Base-by-base conservation (phyloP, 2,888 invertebrate genomes). In the Prosopocoilus inquinatus region DNA sequence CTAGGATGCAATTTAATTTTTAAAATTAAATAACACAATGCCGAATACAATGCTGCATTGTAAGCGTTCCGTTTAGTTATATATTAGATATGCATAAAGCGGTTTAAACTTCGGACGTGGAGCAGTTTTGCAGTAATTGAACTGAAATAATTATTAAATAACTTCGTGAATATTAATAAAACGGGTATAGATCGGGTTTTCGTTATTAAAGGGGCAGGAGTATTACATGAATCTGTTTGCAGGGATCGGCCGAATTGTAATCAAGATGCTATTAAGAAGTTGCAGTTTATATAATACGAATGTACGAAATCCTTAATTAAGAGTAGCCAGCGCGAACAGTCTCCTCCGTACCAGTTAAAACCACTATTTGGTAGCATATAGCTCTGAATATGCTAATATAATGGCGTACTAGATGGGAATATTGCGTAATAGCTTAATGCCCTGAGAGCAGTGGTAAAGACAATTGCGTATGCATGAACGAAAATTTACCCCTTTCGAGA, bases 341-440 rank as follows among this genome's bases (percentile, higher is more conserved):
- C 28, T 16, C 41, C 16, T 41, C 11, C 15, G 16, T 41, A 41
- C 41, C 41, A 16, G 65, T 66, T 65, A 67, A 65, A 65, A 66
- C 65, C 66, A 64, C 64, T 67, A 64, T 67, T 67, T 65, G 63
- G 65, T 70, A 66, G 69, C 71, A 67, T 72, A 74, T 73, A 70
- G 68, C 69, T 65, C 61, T 69, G 67, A 72, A 73, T 74, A 74
- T 74, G 74, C 73, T 73, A 75, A 74, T 74, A 70, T 74, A 69
- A 73, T 71, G 69, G 71, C 67, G 66, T 64, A 64, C 66, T 66
- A 64, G 71, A 70, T 67, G 71, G 63, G 71, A 70, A 72, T 73
- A 72, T 71, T 74, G 72, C 72, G 70, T 73, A 71, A 71, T 71
- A 65, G 70, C 71, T 71, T 71, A 72, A 72, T 70, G 67, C 67